Evolutionary conservation across 2,888 invertebrate genomes (phyloP), one percentile per base, ranked within the genome.

Genomic region (Nomada lathburiana): DNA sequence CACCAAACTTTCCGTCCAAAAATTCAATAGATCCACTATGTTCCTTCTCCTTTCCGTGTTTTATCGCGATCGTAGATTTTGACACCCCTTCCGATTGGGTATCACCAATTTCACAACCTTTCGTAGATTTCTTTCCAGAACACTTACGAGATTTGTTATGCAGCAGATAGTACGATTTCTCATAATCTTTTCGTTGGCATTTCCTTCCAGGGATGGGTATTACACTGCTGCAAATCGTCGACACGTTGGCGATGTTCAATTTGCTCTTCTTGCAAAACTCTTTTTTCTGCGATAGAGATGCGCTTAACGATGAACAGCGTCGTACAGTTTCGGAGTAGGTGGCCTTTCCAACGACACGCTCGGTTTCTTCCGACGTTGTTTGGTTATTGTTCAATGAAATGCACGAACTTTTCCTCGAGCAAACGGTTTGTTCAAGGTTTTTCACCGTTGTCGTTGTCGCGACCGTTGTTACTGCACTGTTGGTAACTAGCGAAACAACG

Each of bases 261-360:
- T 85, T 84, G 47, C 80, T 70, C 13, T 81, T 79, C 47, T 82
- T 85, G 47, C 67, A 79, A 2, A 67, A 62, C 2, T 91, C 90
- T 26, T 88, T 88, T 10, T 87, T 92, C 1, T 69, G 84, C 2
- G 76, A 18, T 1, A 79, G 65, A 5, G 76, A 23, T 0, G 63
- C 20, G 42, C 44, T 85, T n/a, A 80, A 20, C 1, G 82, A 84
- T 0, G 85, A 72, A 7, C 88, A 90, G 44, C 92, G 86, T 75
- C 92, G 82, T 4, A 92, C 91, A 0, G 92, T 92, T 70, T 92
- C 92, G 16, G 92, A 92, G 44, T 92, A 92, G 2, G 92, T 92
- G n/a, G 92, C 92, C 64, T 85, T 90, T 7, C 89, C 90, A 0
- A 84, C 76, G 18, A 80, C 44, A 16, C 70, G 64, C 26, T 89